Evolutionary conservation across 2,797 vertebrate species (phyloP), one percentile per base, ranked within the genome.

Genomic region (Myripristis murdjan): DNA sequence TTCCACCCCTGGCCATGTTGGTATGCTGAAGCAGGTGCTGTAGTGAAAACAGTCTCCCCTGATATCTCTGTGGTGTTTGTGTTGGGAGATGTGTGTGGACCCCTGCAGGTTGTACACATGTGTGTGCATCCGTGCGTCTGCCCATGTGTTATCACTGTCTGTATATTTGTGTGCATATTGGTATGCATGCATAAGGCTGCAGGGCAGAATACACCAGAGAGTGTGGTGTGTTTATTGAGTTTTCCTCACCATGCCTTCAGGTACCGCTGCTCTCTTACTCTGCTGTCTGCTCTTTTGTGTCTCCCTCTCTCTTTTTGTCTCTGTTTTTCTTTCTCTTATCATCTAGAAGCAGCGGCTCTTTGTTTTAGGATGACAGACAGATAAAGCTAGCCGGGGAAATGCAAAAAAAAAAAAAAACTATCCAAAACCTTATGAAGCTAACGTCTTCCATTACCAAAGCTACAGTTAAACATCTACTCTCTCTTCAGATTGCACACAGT

Each of bases 201-300:
- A 22, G 79, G 89, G 83, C 82, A 72, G 70, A 81, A 43, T 55
- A 66, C 79, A 89, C 82, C 67, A 79, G 84, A 91, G 87, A 89
- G 66, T 41, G 64, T 49, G 72, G 49, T 72, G 56, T 76, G 68
- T 90, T 92, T 91, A 87, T 90, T 90, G 87, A 87, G 57, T 74
- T 73, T 89, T 79, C 78, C 64, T 69, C 69, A 65, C 49, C 49
- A 73, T 62, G 79, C 82, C 64, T 79, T 26, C 24, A 69, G 80
- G 81, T 64, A 60, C 23, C 46, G 46, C 69, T 66, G 48, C 56
- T 72, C 52, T 80, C 12, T 60, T 33, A 64, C 20, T 73, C 66
- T 15, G 37, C 43, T 72, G 15, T 52, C 28, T 46, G 0, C 65
- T 14, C 28, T 18, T 60, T 23, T 65, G 20, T 74, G 52, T 57